Evolutionary conservation across 2,888 invertebrate species (phyloP).

Genomic region (Drosophila merina): DNA sequence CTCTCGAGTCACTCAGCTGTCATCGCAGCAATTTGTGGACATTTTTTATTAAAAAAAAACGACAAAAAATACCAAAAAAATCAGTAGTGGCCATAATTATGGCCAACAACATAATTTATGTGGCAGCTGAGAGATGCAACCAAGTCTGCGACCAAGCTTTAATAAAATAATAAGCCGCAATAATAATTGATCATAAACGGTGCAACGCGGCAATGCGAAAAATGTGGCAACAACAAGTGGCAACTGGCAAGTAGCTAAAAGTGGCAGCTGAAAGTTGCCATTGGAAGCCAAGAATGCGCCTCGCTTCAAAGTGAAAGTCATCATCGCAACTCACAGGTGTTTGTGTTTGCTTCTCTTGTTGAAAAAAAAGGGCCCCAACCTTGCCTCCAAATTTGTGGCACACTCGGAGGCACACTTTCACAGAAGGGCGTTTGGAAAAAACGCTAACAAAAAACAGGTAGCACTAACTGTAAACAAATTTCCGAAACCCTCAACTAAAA

Average conservation of each 20-base stretch:
- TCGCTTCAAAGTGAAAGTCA: slow-evolving; percentile 64
- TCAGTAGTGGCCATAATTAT: slow-evolving; percentile 51
- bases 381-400: neutral
- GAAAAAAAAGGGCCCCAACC: slow-evolving; percentile 4
- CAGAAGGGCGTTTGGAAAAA: neutral
- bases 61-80: slow-evolving; percentile 12
- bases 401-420: slow-evolving; percentile 18
- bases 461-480: neutral
- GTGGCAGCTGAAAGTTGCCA: slow-evolving; percentile 49
- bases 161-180: slow-evolving; percentile 65
- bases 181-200: slow-evolving; percentile 56
- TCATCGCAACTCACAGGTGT: slow-evolving; percentile 27
- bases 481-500: neutral
- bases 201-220: slow-evolving; percentile 39
- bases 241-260: neutral
- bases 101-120: slow-evolving; percentile 56
- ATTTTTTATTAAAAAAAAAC: slow-evolving; percentile 36
- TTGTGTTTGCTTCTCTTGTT: neutral
- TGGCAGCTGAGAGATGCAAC: slow-evolving; percentile 32
- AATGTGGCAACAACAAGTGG: slow-evolving; percentile 24
- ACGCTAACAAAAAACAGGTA: neutral
- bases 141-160: slow-evolving; percentile 32
- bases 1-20: slow-evolving; percentile 54
- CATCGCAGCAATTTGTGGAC: slow-evolving; percentile 57
- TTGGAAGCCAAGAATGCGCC: slow-evolving; percentile 60